A percentile compares a stretch with the other conserved stretches of the same genome.
Evolutionary conservation across 2,888 invertebrate genomes (phyloP).

Genomic region (Ashinkailepas kermadecensis): DNA sequence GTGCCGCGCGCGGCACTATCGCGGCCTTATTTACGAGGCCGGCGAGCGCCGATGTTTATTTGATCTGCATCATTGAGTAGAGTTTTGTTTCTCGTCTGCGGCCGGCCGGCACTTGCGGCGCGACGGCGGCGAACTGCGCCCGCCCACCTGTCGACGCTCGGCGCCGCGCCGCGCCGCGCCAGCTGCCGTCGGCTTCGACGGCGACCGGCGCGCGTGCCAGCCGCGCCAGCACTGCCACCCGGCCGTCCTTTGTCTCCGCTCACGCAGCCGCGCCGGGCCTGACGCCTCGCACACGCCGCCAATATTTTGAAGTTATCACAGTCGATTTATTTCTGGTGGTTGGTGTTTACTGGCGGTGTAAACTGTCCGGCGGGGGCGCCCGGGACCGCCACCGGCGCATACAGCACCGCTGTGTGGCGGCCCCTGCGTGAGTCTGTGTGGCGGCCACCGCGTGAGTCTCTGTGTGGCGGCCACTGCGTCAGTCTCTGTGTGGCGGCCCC

Average conservation of each 20-base stretch:
- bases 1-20: not conserved
- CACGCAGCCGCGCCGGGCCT: not conserved
- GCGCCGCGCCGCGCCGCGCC: not conserved
- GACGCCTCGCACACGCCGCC: slow-evolving; percentile 26
- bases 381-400: not conserved
- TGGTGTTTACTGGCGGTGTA: slow-evolving; percentile 22
- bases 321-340: slow-evolving; percentile 25
- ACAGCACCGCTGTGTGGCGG: no score
- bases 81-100: not conserved
- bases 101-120: not conserved
- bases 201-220: slow-evolving; percentile 23
- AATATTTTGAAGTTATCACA: slow-evolving; percentile 30
- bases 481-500: no score
- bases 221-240: not conserved
- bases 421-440: no score
- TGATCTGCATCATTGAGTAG: not conserved
- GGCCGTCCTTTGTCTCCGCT: not conserved
- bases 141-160: no score
- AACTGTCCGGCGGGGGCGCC: not conserved
- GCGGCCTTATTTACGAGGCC: not conserved
- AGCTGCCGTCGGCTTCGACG: not conserved
- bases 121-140: not conserved
- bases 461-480: no score
- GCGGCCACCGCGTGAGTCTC: no score
- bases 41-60: not conserved